Base-by-base conservation (phyloP, 1,140 invertebrate species). In the Epicauta chinensis region DNA sequence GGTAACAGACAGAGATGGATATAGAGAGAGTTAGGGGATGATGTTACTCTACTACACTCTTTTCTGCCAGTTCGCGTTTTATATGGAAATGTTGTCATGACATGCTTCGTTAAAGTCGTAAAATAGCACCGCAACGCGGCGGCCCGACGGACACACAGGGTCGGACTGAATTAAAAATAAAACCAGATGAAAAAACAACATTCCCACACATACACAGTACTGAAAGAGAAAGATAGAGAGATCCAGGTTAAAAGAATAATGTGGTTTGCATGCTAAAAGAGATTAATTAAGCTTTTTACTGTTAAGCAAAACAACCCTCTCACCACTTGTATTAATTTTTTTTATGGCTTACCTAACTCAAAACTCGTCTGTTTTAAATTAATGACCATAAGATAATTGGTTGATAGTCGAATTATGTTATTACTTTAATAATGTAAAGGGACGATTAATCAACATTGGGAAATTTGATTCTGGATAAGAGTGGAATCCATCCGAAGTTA, bases 81-180 rank as follows among this genome's bases (percentile, higher is more conserved):
- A 63, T 67, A 67, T 65, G 65, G 61, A 63, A 67, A 65, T 67
- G 65, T 62, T 63, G 60, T 60, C 62, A 61, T 67, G 65, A 64
- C 61, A 67, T 60, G 65, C 57, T 67, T 65, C 65, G 65, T 67
- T 67, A 62, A 62, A 63, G 55, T 58, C 63, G 60, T 61, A 64
- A 65, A 67, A 65, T 67, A 65, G 55, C 60, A 55, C 53, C 56
- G 55, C 59, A 58, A 41, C 50, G 54, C 53, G 57, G 55, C 23
- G 23, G 23, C 23, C 23, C 23, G 23, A 23, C 23, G 23, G 23
- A 23, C 23, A 51, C 56, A 59, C 61, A 59, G 64, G 60, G 58
- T 50, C 60, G 61, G 61, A 62, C 59, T 62, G 59, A 55, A 60
- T 59, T 61, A 63, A 62, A 60, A n/a, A n/a, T n/a, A n/a, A n/a